These are phyloP conservation scores for Ptychochromis oligacanthus DNA, from an alignment of 2,113 vertebrate species.

Conservation along the genomic window DNA sequence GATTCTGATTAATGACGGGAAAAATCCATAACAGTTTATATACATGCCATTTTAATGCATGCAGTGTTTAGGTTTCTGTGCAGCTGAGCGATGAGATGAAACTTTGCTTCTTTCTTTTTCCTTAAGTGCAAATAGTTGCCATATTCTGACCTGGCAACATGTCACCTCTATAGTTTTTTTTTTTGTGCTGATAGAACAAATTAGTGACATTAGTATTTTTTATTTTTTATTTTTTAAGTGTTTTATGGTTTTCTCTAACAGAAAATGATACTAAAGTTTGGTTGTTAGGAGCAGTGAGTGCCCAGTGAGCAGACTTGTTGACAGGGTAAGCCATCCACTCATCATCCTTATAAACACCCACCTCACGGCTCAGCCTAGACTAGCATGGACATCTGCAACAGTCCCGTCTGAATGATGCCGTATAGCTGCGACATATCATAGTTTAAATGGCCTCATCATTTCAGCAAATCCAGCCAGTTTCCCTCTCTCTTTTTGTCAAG, in stretches of 20 bases:
- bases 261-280: constrained; percentile 32
- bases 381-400: constrained; percentile 63
- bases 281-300: constrained; percentile 18
- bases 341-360: constrained; percentile 65
- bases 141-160: not conserved
- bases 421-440: constrained; percentile 69
- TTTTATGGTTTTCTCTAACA: not conserved
- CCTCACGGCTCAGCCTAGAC: constrained; percentile 58
- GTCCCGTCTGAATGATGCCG: constrained; percentile 76
- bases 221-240: not conserved
- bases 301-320: constrained; percentile 44
- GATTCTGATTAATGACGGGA: too few species aligned
- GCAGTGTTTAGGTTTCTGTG: not conserved
- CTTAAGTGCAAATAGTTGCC: not conserved
- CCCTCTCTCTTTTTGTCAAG: constrained; percentile 74
- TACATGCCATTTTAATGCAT: not conserved
- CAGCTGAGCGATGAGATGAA: not conserved
- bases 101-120: not conserved
- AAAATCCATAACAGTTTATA: not conserved
- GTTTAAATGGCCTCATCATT: constrained; percentile 85
- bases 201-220: too few species aligned
- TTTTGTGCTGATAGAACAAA: not conserved
- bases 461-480: constrained; percentile 80
- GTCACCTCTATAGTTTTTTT: not conserved
- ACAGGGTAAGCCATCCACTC: constrained; percentile 62